These are phyloP conservation scores for Spea bombifrons DNA, from an alignment of 2,113 vertebrate species.

Conservation along the genomic window DNA sequence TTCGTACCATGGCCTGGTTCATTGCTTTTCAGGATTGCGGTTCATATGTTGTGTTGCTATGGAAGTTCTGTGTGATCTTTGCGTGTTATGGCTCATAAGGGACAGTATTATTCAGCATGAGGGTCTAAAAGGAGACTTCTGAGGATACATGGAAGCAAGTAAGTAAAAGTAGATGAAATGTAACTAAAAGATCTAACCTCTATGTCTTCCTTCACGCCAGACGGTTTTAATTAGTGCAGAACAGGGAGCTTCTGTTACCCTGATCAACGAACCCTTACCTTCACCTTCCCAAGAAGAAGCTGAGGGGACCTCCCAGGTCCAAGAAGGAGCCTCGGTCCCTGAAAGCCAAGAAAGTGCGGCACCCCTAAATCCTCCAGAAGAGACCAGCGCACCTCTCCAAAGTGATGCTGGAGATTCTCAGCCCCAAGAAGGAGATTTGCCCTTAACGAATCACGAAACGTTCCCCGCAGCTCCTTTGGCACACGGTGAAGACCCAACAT, in stretches of 20 bases:
- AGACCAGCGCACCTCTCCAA: not conserved
- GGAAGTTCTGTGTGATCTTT: no score
- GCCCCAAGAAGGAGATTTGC: not conserved
- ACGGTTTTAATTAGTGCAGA: constrained; percentile 1
- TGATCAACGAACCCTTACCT: not conserved
- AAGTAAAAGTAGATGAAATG: no score
- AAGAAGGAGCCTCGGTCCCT: not conserved
- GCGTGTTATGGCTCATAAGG: no score
- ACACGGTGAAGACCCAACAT: not conserved
- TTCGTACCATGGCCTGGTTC: no score
- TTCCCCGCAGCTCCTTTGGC: not conserved
- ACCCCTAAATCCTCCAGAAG: not conserved
- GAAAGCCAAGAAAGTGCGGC: not conserved
- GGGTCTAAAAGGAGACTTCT: no score
- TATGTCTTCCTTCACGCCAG: constrained; percentile 18
- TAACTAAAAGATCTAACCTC: not conserved
- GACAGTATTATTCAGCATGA: no score
- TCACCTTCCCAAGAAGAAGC: not conserved
- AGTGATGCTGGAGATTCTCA: not conserved
- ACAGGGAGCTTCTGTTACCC: not conserved
- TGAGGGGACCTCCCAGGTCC: not conserved
- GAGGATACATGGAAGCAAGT: no score
- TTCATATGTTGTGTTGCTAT: no score
- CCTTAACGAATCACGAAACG: not conserved
- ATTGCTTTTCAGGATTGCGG: no score